Evolutionary conservation across 2,113 vertebrate genomes (phyloP).

Genomic region (Aplodontia rufa): DNA sequence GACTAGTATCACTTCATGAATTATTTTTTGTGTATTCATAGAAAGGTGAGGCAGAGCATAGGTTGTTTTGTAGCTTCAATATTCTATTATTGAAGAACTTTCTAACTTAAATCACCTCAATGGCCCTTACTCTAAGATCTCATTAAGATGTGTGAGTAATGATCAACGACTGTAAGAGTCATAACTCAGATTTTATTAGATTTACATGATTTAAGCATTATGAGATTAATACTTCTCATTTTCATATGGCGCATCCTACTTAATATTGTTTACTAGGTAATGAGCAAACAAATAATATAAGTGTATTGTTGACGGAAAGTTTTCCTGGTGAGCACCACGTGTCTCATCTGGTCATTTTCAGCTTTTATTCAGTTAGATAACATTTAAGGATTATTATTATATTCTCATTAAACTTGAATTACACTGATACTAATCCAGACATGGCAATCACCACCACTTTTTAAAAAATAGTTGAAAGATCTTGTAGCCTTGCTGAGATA

Average conservation of each 20-base stretch:
- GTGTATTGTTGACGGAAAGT: neutral
- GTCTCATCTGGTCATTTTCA: conserved; percentile 53
- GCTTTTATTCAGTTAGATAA: neutral
- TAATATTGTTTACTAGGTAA: conserved; percentile 52
- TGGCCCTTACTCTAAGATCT: conserved; percentile 23
- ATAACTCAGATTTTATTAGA: neutral
- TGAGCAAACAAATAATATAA: neutral
- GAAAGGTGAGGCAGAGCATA: conserved; percentile 52
- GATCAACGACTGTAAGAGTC: conserved; percentile 12
- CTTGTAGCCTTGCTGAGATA: neutral
- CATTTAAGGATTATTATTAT: conserved; percentile 36
- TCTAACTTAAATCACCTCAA: conserved; percentile 64
- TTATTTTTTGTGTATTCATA: conserved; percentile 39
- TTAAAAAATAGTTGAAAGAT: neutral
- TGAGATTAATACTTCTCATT: conserved; percentile 48
- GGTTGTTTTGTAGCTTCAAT: conserved; percentile 53
- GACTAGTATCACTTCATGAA: neutral
- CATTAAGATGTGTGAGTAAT: conserved; percentile 64
- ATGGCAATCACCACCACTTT: conserved; percentile 16
- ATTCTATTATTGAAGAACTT: conserved; percentile 63
- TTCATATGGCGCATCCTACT: conserved; percentile 41
- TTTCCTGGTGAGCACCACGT: neutral
- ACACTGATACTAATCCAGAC: conserved; percentile 49
- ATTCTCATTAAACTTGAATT: conserved; percentile 55
- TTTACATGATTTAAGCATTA: conserved; percentile 37